Conservation (phyloP, 1,140 invertebrate species). For the Lepidurus arcticus region DNA sequence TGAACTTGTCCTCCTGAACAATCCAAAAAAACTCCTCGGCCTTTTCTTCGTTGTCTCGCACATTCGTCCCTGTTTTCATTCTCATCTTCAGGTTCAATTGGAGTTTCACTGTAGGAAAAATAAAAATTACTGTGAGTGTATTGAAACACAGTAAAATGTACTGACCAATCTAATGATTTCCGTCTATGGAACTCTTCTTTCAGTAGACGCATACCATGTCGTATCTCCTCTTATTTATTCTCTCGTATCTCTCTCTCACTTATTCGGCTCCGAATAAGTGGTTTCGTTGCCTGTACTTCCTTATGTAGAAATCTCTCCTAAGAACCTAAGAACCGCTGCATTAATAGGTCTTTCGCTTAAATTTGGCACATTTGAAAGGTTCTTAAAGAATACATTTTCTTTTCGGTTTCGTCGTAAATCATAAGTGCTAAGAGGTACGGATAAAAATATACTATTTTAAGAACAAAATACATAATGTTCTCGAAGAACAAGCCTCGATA, state of each 20-base stretch:
- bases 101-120: neutral
- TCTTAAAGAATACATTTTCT: neutral
- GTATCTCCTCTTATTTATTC: neutral
- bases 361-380: neutral
- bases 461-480: neutral
- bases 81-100: neutral
- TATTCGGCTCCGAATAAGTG: neutral
- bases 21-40: neutral
- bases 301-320: neutral
- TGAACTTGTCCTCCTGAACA: neutral
- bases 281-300: neutral
- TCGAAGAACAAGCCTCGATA: neutral
- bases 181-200: neutral
- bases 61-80: neutral
- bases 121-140: no score
- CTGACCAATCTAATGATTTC: constrained; percentile 25
- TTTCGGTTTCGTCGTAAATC: neutral
- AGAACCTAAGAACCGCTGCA: neutral
- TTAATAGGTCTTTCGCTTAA: neutral
- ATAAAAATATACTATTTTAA: neutral
- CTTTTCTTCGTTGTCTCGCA: neutral
- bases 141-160: constrained; percentile 17
- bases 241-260: no score
- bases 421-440: neutral
- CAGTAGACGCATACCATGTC: constrained; percentile 2